Evolutionary conservation across 2,888 invertebrate species (phyloP), one percentile per base, ranked within the genome.

Genomic region (Bruchidius siliquastri): DNA sequence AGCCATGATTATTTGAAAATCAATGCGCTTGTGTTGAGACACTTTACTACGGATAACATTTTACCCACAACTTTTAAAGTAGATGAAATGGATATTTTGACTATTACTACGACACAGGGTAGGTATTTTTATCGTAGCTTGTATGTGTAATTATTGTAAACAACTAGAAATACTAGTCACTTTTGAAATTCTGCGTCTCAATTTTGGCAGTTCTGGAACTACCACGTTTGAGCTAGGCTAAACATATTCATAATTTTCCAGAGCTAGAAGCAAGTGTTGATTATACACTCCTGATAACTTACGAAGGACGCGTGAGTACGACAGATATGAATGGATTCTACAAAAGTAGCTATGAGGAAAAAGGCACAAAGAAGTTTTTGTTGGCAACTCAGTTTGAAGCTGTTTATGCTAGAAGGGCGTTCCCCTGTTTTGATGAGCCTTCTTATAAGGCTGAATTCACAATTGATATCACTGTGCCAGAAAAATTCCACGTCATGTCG

Each of bases 341-440:
- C 79, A 83, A 86, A 74, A 88, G 87, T 69, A 77, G 76, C 32
- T 80, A 81, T 32, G 22, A 66, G 13, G 76, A 78, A 0, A 26
- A 69, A 49, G 76, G 73, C 69, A 67, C 66, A 4, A 75, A 32
- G 0, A 91, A 91, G 73, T 88, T 88, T 78, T 83, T 93, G n/a
- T 90, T 91, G 1, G 89, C 91, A 0, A 92, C 93, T 0, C 92
- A 93, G 76, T 90, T 93, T 72, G 91, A 93, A 82, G 89, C 92
- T 0, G 90, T 90, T 0, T 88, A 89, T 75, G 92, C 92, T 0
- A 89, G 93, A 0, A 88, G 89, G 71, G 93, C 91, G 0, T 94
- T 94, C 83, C 94, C 94, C 0, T 94, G 94, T 81, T 94, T 91
- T 81, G 94, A 94, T 79, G 92, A 93, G 81, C 94, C 94, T 0